Percentiles rank a stretch among this genome's conserved stretches.
Conservation (phyloP, 2,113 vertebrate species). For the Cromileptes altivelis region DNA sequence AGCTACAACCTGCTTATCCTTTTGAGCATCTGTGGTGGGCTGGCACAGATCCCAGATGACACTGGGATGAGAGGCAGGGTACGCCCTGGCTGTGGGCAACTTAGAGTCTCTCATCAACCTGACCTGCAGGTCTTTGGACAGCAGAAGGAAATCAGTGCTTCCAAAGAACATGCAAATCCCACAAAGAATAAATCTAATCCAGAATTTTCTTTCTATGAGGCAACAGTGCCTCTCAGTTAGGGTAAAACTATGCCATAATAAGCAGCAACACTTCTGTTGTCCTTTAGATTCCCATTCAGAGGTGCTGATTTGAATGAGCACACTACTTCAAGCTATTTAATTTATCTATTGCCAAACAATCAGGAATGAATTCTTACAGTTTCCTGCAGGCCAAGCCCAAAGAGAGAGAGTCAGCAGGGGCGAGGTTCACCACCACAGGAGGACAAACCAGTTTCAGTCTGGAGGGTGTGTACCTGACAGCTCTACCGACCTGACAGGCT, state of each 20-base stretch:
- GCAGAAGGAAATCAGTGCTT: not conserved
- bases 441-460: constrained; percentile 80
- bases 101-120: too few relatives aligned
- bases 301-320: not conserved
- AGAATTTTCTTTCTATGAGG: not conserved
- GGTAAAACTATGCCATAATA: not conserved
- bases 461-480: constrained; percentile 64
- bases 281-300: not conserved
- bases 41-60: too few relatives aligned
- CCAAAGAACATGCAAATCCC: not conserved
- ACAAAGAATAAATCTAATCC: not conserved
- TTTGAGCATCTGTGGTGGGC: too few relatives aligned
- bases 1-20: too few relatives aligned
- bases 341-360: not conserved
- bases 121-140: not conserved
- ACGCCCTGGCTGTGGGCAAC: too few relatives aligned
- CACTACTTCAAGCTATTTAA: not conserved
- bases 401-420: constrained; percentile 50
- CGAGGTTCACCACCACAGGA: constrained; percentile 60
- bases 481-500: constrained; percentile 54
- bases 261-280: not conserved
- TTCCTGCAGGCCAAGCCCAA: constrained; percentile 44
- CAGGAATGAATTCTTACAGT: constrained; percentile 23
- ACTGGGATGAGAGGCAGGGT: too few relatives aligned
- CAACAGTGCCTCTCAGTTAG: not conserved